Base-by-base conservation (phyloP, 2,888 invertebrate species). In the Tetragonisca angustula region DNA sequence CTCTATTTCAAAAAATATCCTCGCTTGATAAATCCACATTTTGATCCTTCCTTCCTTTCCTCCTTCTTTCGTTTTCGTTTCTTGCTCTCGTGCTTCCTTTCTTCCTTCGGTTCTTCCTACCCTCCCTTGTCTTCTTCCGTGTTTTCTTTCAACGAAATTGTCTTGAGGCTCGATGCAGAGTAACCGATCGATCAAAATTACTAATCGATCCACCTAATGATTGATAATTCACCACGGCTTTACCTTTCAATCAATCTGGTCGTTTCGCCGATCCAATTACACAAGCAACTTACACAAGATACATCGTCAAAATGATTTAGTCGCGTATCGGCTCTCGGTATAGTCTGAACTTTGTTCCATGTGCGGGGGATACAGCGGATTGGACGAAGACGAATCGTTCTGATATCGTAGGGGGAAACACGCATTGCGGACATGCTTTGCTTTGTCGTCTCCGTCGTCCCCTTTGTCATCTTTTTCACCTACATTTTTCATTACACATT, bases 321-420 rank as follows among this genome's bases (percentile, higher is more conserved):
- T 92, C 89, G 91, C 92, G 93, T 92, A 92, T 90, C 88, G 88
- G 85, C 88, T 90, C 90, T 87, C 86, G 62, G 79, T 84, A 69
- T 50, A 79, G 87, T 81, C 76, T 89, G 93, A 92, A 93, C 93
- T 93, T 93, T 93, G 93, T 89, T 90, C 93, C 89, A 79, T 64
- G 83, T 83, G 79, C 87, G 85, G 87, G 89, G 86, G 90, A 90
- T 88, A 89, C 75, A 61, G 84, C 91, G 88, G 92, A 93, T 93
- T 92, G 93, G 93, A 92, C 90, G 89, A 85, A 77, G 86, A 83
- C 83, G 74, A 81, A 83, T 88, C 88, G 86, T 78, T 79, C 87
- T 90, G 92, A 91, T 93, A 93, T 93, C 93, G 89, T 84, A 86
- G 79, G 52, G 79, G 86, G 87, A 89, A 93, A 88, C 93, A 93